Evolutionary conservation across 2,797 vertebrate species (phyloP).

Genomic region (Avahi laniger): DNA sequence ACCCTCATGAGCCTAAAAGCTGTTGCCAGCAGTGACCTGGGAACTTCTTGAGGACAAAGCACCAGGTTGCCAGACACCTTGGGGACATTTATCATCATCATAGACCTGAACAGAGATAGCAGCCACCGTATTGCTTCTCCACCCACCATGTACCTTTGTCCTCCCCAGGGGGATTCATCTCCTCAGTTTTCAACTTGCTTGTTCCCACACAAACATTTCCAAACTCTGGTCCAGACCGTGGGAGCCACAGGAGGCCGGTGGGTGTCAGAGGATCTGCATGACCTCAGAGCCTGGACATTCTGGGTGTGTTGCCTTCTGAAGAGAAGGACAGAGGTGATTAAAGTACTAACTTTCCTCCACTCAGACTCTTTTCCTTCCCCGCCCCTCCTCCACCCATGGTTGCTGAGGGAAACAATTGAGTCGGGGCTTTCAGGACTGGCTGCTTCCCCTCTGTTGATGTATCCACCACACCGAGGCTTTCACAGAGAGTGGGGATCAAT

Average conservation of each 20-base stretch:
- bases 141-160: neutral
- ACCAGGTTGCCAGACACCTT: neutral
- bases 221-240: neutral
- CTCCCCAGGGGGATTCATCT: neutral
- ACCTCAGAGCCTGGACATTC: neutral
- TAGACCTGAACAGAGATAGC: no score
- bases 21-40: neutral
- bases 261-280: neutral
- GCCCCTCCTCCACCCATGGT: neutral
- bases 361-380: neutral
- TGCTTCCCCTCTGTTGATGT: neutral
- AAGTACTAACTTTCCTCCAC: neutral
- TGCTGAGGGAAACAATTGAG: neutral
- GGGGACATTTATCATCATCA: neutral
- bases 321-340: neutral
- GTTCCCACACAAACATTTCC: neutral
- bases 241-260: neutral
- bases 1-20: neutral
- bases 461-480: neutral
- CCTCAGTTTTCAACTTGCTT: neutral
- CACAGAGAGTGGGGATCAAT: neutral
- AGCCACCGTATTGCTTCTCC: neutral
- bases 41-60: neutral
- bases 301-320: neutral
- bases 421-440: neutral